Evolutionary conservation across 2,113 vertebrate species (phyloP).

Genomic region (Hippocampus barbouri): DNA sequence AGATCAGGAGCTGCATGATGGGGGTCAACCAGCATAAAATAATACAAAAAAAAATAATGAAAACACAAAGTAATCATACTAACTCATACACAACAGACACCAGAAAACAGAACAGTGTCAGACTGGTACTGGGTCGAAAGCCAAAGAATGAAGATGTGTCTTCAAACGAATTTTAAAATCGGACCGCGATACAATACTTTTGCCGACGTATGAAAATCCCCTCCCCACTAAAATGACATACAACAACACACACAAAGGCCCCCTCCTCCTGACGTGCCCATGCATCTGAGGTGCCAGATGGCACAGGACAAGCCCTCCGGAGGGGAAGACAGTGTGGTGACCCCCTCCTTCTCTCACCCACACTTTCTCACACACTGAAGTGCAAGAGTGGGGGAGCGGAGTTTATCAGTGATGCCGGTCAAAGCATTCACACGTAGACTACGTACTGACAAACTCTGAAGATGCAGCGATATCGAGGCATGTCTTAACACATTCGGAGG

Average conservation of each 20-base stretch:
- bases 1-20: neutral
- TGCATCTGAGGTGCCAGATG: slow-evolving; percentile 69
- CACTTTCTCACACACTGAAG: slow-evolving; percentile 68
- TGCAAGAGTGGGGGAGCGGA: slow-evolving; percentile 1
- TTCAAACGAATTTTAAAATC: no score
- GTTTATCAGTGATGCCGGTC: slow-evolving; percentile 58
- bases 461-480: slow-evolving; percentile 52
- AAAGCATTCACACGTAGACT: slow-evolving; percentile 30
- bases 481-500: slow-evolving; percentile 51
- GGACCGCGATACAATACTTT: neutral
- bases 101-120: no score
- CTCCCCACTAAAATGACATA: slow-evolving; percentile 7
- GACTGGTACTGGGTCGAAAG: no score
- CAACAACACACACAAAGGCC: slow-evolving; percentile 21
- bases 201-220: neutral
- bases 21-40: neutral
- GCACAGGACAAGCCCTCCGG: slow-evolving; percentile 68
- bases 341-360: slow-evolving; percentile 53
- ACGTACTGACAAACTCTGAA: slow-evolving; percentile 29
- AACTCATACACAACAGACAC: no score
- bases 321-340: slow-evolving; percentile 58
- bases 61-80: no score
- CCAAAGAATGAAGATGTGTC: no score
- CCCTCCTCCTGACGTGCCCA: slow-evolving; percentile 57
- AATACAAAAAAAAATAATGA: no score